A percentile compares a stretch with the other conserved stretches of the same genome.
Evolutionary conservation across 2,113 vertebrate species (phyloP).

Genomic region (Fulmarus glacialis): DNA sequence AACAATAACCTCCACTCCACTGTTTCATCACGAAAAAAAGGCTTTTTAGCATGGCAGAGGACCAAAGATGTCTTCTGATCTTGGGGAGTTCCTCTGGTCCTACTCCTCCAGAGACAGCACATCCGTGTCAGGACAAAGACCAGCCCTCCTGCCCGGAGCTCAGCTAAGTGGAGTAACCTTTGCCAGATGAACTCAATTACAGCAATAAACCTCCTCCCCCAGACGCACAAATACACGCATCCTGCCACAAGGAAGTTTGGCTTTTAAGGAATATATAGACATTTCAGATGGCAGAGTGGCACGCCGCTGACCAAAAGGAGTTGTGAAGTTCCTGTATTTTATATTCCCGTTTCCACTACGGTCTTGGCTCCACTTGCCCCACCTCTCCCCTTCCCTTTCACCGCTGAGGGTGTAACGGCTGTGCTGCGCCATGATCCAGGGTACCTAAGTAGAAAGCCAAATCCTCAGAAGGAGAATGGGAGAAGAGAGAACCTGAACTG

Average conservation of each 20-base stretch:
- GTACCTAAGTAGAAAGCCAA: neutral
- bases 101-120: neutral
- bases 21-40: neutral
- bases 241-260: neutral
- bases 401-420: neutral
- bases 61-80: neutral
- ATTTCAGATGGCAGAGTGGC: neutral
- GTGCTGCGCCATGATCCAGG: neutral
- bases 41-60: neutral
- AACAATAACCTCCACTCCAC: neutral
- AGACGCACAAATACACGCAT: neutral
- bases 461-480: neutral
- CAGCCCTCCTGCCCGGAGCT: neutral
- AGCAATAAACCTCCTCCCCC: neutral
- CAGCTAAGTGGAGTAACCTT: neutral
- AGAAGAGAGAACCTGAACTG: neutral
- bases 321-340: neutral
- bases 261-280: neutral
- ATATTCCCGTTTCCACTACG: accelerated
- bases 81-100: neutral
- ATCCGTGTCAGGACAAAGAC: neutral
- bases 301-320: neutral
- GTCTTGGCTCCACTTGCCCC: neutral
- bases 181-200: neutral
- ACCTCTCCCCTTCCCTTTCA: neutral